A percentile compares a stretch with the other conserved stretches of the same genome.
These are phyloP conservation scores for Stramonita haemastoma DNA, from an alignment of 2,888 invertebrate species.

Conservation along the genomic window DNA sequence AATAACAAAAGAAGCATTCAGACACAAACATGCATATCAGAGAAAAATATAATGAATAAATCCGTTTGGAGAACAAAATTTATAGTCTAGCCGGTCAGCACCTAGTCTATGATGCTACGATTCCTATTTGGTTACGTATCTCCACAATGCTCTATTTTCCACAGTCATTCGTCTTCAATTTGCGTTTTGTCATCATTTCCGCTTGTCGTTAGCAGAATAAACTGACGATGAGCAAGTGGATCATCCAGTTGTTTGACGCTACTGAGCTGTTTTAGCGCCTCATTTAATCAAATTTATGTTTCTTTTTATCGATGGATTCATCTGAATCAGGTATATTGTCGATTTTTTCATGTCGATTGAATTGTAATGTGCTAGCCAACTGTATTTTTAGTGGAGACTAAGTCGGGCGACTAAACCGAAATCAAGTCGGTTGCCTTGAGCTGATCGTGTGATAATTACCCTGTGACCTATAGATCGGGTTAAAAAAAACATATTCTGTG, in stretches of 20 bases:
- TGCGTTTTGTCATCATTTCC: conserved; percentile 19
- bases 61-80: too few relatives aligned
- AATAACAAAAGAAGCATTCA: neutral
- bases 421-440: too few relatives aligned
- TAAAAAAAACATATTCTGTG: too few relatives aligned
- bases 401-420: too few relatives aligned
- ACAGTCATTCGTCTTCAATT: neutral
- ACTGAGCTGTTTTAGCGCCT: neutral
- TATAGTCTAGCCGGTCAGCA: neutral
- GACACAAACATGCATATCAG: too few relatives aligned
- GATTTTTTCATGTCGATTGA: neutral
- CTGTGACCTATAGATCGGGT: too few relatives aligned
- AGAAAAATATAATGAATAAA: too few relatives aligned
- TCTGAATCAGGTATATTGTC: neutral
- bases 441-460: too few relatives aligned
- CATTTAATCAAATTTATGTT: neutral
- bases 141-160: neutral
- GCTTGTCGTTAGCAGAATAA: conserved; percentile 22
- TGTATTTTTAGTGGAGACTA: neutral
- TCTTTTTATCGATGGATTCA: conserved; percentile 15
- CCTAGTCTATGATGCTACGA: neutral
- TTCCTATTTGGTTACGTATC: neutral
- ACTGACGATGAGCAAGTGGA: conserved; percentile 13
- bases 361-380: neutral
- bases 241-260: neutral